These are phyloP conservation scores for Drosophila acutilabella DNA, from an alignment of 2,888 invertebrate genomes.

Conservation along the genomic window DNA sequence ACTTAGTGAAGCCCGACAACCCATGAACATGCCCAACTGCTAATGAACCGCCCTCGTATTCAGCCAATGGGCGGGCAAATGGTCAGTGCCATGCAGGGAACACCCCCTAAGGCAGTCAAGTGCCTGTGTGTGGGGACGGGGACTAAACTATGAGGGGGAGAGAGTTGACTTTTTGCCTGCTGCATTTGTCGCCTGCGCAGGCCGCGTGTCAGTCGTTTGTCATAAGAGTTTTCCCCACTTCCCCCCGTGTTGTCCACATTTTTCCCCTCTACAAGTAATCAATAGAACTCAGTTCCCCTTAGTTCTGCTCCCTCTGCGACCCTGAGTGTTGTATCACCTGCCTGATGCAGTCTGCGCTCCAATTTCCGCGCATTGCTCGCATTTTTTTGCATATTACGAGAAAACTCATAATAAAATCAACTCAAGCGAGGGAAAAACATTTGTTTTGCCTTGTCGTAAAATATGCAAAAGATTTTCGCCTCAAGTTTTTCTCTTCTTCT, in stretches of 20 bases:
- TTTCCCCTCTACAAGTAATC: constrained; percentile 51
- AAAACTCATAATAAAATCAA: constrained; percentile 74
- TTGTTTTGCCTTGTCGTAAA: constrained; percentile 80
- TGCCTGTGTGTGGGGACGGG: constrained; percentile 24
- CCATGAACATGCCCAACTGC: constrained; percentile 51
- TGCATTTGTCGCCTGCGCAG: constrained; percentile 78
- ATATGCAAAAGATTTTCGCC: constrained; percentile 66
- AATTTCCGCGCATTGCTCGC: constrained; percentile 73
- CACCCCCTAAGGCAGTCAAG: constrained; percentile 45
- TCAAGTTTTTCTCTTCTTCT: constrained; percentile 13
- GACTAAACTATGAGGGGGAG: constrained; percentile 1
- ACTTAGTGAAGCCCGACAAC: constrained; percentile 66
- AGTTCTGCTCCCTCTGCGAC: background rate
- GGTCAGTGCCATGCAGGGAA: constrained; percentile 32
- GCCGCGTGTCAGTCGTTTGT: constrained; percentile 79
- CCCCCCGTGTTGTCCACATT: background rate
- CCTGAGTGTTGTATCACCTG: constrained; percentile 43
- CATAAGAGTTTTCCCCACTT: constrained; percentile 38
- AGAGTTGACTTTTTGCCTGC: constrained; percentile 44
- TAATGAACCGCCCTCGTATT: constrained; percentile 52
- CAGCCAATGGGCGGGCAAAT: constrained; percentile 73
- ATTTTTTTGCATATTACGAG: constrained; percentile 73
- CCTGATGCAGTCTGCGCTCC: constrained; percentile 65
- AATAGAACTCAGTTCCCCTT: constrained; percentile 33
- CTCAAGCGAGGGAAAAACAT: constrained; percentile 70